Conservation (phyloP, 2,113 vertebrate genomes). For the Lathamus discolor region DNA sequence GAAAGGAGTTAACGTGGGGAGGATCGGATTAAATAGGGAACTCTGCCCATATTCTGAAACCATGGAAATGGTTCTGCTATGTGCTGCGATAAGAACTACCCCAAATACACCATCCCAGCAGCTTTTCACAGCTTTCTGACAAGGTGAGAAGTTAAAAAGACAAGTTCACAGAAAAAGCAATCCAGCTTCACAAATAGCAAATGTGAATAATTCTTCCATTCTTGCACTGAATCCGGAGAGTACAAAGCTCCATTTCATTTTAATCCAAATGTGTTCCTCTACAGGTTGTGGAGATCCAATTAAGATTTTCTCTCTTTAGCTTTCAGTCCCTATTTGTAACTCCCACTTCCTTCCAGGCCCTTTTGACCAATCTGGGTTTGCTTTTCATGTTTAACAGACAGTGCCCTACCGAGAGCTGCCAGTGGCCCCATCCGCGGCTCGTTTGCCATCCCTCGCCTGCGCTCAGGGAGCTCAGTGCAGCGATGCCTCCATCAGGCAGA, state of each 20-base stretch:
- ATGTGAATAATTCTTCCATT: slow-evolving; percentile 9
- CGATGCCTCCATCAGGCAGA: accelerated
- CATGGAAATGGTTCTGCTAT: not conserved
- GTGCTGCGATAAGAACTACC: not conserved
- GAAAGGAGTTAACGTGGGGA: not conserved
- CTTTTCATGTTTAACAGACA: not conserved
- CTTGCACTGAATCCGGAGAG: not conserved
- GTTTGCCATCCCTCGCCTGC: accelerated
- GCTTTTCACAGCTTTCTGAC: slow-evolving; percentile 2
- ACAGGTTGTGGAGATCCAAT: slow-evolving; percentile 37
- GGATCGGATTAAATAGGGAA: not conserved
- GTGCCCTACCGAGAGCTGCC: not conserved
- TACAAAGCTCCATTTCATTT: slow-evolving; percentile 41
- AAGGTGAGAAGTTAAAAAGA: slow-evolving; percentile 39
- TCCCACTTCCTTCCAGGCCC: not conserved
- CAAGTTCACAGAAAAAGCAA: slow-evolving; percentile 15
- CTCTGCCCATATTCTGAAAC: not conserved
- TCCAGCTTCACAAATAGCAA: not conserved
- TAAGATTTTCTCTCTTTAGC: slow-evolving; percentile 26
- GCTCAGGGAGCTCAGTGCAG: not conserved
- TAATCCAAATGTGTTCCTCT: not conserved
- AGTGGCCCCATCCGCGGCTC: not conserved
- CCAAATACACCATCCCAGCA: not conserved
- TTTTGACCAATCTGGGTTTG: not conserved
- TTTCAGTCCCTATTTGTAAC: not conserved